Conservation (phyloP, 1,140 invertebrate species). For the Lamellibrachia luymesi region DNA sequence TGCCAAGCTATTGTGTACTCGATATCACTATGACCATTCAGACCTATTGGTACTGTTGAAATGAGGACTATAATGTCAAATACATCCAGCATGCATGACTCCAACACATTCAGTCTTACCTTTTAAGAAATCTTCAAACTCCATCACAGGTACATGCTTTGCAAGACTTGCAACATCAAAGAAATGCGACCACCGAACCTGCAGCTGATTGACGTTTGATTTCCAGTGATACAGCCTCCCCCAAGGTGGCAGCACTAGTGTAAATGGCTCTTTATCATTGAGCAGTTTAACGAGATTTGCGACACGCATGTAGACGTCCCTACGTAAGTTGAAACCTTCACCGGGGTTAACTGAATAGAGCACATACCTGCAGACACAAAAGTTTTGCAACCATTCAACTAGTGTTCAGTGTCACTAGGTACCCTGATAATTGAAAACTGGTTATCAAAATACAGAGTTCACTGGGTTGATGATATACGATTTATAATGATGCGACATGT, state of each 20-base stretch:
- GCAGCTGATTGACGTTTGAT: slow-evolving; percentile 60
- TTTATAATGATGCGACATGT: too few species aligned
- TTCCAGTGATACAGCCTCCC: slow-evolving; percentile 86
- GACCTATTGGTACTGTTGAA: neutral
- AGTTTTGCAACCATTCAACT: neutral
- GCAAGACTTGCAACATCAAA: slow-evolving; percentile 82
- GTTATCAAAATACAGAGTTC: too few species aligned
- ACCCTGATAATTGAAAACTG: too few species aligned
- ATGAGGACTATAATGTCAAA: neutral
- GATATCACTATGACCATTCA: neutral
- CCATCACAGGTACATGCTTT: slow-evolving; percentile 80
- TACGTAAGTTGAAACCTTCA: slow-evolving; percentile 93
- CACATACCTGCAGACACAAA: slow-evolving; percentile 60
- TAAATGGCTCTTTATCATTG: slow-evolving; percentile 59
- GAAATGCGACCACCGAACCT: slow-evolving; percentile 76
- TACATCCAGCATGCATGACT: neutral
- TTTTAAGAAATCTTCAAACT: slow-evolving; percentile 78
- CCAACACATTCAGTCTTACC: slow-evolving; percentile 28
- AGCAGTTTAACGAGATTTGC: slow-evolving; percentile 76
- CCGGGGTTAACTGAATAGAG: slow-evolving; percentile 91
- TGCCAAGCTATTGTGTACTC: neutral
- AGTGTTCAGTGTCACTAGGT: too few species aligned
- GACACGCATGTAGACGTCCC: slow-evolving; percentile 92
- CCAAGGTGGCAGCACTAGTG: slow-evolving; percentile 82
- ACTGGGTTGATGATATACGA: too few species aligned